Base-by-base conservation (phyloP, 2,888 invertebrate genomes). In the Stramonita haemastoma region DNA sequence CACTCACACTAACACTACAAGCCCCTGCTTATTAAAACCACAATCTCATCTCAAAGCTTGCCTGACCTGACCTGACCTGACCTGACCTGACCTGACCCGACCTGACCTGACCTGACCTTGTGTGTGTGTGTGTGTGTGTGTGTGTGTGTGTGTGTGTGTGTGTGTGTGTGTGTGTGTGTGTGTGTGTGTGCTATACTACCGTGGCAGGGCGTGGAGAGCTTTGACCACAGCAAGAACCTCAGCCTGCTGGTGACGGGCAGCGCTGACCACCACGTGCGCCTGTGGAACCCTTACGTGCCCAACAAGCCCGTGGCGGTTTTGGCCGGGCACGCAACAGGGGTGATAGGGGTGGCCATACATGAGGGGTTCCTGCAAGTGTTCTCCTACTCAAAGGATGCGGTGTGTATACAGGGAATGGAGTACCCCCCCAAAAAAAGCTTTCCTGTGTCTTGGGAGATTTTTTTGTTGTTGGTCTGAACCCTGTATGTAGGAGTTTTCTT, bases 231-330 rank as follows among this genome's bases (percentile, higher is more conserved):
- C 91, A 95, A 94, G 90, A 92, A 93, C 77, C 91, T 96, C 73
- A 96, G 96, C 92, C 91, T 96, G 85, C 90, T 96, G 90, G 95
- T 95, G 29, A 96, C 96, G 5, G 96, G 96, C 17, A 95, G 95
- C 90, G 89, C 94, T 22, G 96, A 96, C 90, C 95, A 96, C 90
- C 83, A 94, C 86, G 94, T 96, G 22, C 92, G 95, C 11, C 91
- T 96, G n/a, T 96, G 96, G 96, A 96, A 96, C 92, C 95, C 96
- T 13, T 96, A 96, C 93, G 95, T 96, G 60, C 94, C 95, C 56
- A 92, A 92, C 89, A 95, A 95, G 92, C 95, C 96, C 22, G 94
- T 95, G 90, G 95, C 95, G 26, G 90, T 95, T 26, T 93, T 96
- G 15, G 91, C 93, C 86, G 96, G 96, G 87, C 96, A 96, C 92